A percentile compares a stretch with the other conserved stretches of the same genome.
These are phyloP conservation scores for Platalea minor DNA, from an alignment of 2,797 vertebrate species.

Conservation along the genomic window DNA sequence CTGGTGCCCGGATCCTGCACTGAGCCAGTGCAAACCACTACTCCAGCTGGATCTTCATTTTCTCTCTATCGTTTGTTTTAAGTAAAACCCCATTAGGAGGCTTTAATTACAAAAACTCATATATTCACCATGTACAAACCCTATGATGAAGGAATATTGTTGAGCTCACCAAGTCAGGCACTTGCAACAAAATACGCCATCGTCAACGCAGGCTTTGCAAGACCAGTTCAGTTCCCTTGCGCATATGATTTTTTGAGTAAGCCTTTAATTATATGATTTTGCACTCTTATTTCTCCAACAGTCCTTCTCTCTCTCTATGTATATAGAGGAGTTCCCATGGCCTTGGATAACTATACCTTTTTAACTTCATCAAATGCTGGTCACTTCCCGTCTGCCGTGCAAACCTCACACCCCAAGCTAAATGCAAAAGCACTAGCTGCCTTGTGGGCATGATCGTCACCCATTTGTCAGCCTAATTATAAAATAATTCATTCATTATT, in stretches of 20 bases:
- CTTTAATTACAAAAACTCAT: not conserved
- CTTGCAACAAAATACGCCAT: not conserved
- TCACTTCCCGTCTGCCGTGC: not conserved
- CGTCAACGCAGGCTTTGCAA: accelerated
- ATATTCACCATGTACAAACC: not conserved
- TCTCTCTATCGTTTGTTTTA: not conserved
- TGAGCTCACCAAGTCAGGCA: not conserved
- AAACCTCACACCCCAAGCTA: not conserved
- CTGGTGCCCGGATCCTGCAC: accelerated
- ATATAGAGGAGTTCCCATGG: not conserved
- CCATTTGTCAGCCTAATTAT: not conserved
- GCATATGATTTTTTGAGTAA: not conserved
- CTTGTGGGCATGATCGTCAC: not conserved
- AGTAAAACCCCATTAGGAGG: not conserved
- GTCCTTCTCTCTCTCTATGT: no score
- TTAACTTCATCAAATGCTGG: not conserved
- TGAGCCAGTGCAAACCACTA: not conserved
- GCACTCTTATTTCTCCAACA: not conserved
- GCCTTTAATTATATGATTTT: not conserved
- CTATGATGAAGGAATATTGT: not conserved
- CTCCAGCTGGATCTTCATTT: not conserved
- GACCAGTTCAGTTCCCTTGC: not conserved
- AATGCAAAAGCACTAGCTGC: not conserved
- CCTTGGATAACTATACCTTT: not conserved
- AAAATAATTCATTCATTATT: not conserved